Conservation (phyloP, 2,888 invertebrate genomes). For the Agonopterix alstromeriana region DNA sequence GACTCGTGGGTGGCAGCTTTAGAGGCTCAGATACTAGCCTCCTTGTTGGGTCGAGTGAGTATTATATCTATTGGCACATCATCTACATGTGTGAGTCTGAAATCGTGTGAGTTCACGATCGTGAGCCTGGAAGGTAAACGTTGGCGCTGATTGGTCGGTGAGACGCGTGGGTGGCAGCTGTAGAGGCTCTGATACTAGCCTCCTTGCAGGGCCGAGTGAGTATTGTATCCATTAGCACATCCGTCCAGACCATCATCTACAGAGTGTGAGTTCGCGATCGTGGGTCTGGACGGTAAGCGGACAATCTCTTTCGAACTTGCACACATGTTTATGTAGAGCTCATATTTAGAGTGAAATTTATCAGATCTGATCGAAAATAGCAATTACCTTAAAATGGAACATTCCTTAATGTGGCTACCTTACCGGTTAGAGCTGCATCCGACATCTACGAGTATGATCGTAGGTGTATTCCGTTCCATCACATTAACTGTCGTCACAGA, state of each 20-base stretch:
- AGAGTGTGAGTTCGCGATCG: constrained; percentile 93
- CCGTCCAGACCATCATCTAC: too few species aligned
- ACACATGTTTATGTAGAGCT: too few species aligned
- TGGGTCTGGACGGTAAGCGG: constrained; percentile 96
- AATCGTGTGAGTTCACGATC: constrained; percentile 97
- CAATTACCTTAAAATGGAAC: too few species aligned
- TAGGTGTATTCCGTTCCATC: too few species aligned
- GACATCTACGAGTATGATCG: too few species aligned
- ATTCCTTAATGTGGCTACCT: too few species aligned
- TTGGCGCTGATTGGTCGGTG: constrained; percentile 96
- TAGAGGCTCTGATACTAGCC: constrained; percentile 96
- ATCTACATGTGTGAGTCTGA: too few species aligned
- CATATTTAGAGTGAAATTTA: too few species aligned
- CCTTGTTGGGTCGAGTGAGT: constrained; percentile 88
- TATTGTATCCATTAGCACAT: background rate
- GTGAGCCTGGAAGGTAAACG: constrained; percentile 97
- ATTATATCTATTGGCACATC: background rate
- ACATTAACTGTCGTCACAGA: too few species aligned
- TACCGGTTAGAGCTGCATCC: too few species aligned
- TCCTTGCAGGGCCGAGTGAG: constrained; percentile 89
- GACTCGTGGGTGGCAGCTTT: constrained; percentile 95
- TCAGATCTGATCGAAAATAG: too few species aligned
- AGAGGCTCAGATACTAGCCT: constrained; percentile 95
- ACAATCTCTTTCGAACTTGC: too few species aligned
- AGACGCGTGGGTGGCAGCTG: constrained; percentile 93